A percentile compares a stretch with the other conserved stretches of the same genome.
These are phyloP conservation scores for Axis porcinus DNA, from an alignment of 2,113 vertebrate genomes.

Conservation along the genomic window DNA sequence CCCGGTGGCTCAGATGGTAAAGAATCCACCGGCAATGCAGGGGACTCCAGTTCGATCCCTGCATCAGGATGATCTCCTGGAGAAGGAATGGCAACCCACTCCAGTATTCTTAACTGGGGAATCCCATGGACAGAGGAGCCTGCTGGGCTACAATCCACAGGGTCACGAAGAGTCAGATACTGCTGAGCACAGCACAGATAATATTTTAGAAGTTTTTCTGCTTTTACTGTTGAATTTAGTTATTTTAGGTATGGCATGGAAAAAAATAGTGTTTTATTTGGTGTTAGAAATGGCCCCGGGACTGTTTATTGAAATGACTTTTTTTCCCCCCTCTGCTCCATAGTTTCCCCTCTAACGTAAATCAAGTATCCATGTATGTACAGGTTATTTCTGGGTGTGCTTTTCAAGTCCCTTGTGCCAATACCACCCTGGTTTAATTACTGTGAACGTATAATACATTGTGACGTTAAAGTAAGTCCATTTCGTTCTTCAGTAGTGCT, in stretches of 20 bases:
- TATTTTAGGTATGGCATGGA: neutral
- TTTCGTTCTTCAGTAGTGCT: neutral
- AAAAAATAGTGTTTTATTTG: neutral
- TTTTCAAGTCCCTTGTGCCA: neutral
- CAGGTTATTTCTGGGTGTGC: rapidly evolving
- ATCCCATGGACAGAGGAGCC: neutral
- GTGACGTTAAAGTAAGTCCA: neutral
- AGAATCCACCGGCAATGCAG: no score
- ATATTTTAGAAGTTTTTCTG: neutral
- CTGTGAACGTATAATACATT: neutral
- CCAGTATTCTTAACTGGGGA: neutral
- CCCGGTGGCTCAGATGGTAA: no score
- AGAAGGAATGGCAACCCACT: no score
- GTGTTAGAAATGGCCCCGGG: neutral
- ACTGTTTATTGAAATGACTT: neutral
- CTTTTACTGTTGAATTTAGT: neutral
- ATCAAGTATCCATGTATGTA: neutral
- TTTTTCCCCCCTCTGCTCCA: neutral
- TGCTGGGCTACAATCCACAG: neutral
- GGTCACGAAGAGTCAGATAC: neutral
- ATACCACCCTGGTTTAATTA: neutral
- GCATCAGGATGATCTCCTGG: no score
- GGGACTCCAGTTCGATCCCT: no score
- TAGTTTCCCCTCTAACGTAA: neutral
- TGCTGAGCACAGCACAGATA: neutral